Evolutionary conservation across 30 jellyfish, hydroid and myxozoan genomes (phyloP).

Genomic region (Hydra vulgaris): DNA sequence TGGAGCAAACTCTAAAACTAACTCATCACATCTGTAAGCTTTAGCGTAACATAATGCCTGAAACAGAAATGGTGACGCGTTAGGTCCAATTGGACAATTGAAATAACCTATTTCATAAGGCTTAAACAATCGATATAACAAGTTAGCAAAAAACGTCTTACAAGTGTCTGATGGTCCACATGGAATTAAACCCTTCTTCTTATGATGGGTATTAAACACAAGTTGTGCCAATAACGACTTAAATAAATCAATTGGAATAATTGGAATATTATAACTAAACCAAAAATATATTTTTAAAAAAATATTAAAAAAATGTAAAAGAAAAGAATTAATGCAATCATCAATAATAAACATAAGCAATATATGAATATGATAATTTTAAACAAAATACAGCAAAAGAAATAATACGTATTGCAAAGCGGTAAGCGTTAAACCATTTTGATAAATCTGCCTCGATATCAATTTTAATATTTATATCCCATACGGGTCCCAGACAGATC

Average conservation of each 20-base stretch:
- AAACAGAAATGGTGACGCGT: not conserved
- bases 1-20: not conserved
- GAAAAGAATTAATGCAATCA: too few species aligned
- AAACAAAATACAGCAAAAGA: too few species aligned
- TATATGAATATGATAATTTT: too few species aligned
- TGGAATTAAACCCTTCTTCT: not conserved
- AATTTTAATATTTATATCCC: too few species aligned
- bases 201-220: not conserved
- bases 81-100: not conserved
- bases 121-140: not conserved
- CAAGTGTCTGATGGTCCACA: not conserved
- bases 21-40: not conserved
- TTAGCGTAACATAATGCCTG: not conserved
- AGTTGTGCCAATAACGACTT: not conserved
- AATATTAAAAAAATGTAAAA: too few species aligned
- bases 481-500: too few species aligned
- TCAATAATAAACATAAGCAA: too few species aligned
- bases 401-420: too few species aligned
- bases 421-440: too few species aligned
- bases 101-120: not conserved
- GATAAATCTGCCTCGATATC: too few species aligned
- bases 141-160: not conserved
- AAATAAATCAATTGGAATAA: not conserved
- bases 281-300: too few species aligned
- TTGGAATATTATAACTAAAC: too few species aligned